phyloP scores from a whole-genome alignment of 2,113 vertebrate species.

The Furnarius figulus region DNA sequence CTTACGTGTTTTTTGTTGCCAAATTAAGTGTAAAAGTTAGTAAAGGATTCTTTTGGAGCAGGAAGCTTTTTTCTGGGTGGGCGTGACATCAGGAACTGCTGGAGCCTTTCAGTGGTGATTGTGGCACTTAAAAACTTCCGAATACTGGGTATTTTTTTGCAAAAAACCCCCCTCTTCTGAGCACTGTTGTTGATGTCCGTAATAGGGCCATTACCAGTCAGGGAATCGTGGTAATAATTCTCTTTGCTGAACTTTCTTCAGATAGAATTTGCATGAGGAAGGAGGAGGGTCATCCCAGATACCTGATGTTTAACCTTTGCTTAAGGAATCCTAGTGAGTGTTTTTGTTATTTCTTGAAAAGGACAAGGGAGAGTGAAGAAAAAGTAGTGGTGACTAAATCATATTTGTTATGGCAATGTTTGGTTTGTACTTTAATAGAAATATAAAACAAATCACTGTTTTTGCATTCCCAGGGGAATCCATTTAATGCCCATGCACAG shows the following conservation, averaged over 20 bases:
- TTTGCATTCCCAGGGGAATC: background rate
- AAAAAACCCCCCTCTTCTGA: background rate
- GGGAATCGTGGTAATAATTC: background rate
- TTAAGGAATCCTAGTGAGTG: background rate
- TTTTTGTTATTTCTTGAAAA: background rate
- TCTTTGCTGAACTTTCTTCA: background rate
- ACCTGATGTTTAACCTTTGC: background rate
- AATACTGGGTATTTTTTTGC: background rate
- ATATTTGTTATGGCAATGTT: background rate
- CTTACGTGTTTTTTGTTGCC: background rate
- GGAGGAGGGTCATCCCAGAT: background rate
- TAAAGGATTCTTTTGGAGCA: background rate
- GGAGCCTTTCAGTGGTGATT: background rate
- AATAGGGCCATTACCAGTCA: background rate
- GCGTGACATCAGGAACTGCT: background rate
- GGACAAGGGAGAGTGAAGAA: background rate
- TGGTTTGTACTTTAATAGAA: background rate
- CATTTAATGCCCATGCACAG: accelerated
- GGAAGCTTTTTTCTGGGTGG: background rate
- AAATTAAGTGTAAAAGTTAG: background rate
- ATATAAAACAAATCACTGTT: background rate
- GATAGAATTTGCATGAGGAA: background rate
- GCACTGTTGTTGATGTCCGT: background rate
- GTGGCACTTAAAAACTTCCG: background rate
- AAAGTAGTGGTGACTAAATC: background rate